Base-by-base conservation (phyloP, 2,888 invertebrate genomes). In the Anarsia innoxiella region DNA sequence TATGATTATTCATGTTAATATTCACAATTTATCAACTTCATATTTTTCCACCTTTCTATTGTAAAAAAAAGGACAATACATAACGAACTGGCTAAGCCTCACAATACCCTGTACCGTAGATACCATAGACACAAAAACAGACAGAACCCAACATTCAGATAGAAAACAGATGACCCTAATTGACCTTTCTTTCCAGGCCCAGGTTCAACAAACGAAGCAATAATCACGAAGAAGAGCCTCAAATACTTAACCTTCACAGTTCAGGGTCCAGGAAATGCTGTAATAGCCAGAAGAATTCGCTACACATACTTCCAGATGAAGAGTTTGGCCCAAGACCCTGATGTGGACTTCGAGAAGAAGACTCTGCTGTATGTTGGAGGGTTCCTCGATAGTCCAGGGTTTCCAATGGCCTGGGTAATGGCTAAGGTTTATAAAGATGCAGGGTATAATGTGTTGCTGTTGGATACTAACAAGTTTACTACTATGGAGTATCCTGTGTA, bases 361-460 rank as follows among this genome's bases (percentile, higher is more conserved):
- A 78, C 75, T 0, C 2, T 70, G 8, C 2, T 82, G 16, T 80
- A 67, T 27, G 59, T 70, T 0, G 70, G 70, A 0, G 80, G 80
- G 0, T 82, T 53, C 34, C 16, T 74, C 45, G 79, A 79, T 19
- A 68, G 62, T 5, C 66, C 73, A 0, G 49, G 31, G 3, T 61
- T 60, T 27, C 51, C 60, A 0, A 42, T 60, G 0, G 67, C 64
- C 0, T 28, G 39, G 1, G 33, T 47, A 0, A 30, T 65, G 1
- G 69, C 59, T 1, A 32, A 40, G 0, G 25, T 44, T 0, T 82
- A 78, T 34, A 66, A 52, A 33, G 54, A 53, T 2, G 19, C 62
- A 23, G 71, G 66, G 0, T 80, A 73, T 19, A 77, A 76, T 11
- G 66, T 64, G 0, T 40, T 75, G 1, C 12, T 68, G 9, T 23